These are phyloP conservation scores for Rhagonycha fulva DNA, from an alignment of 2,888 invertebrate genomes.

Conservation along the genomic window DNA sequence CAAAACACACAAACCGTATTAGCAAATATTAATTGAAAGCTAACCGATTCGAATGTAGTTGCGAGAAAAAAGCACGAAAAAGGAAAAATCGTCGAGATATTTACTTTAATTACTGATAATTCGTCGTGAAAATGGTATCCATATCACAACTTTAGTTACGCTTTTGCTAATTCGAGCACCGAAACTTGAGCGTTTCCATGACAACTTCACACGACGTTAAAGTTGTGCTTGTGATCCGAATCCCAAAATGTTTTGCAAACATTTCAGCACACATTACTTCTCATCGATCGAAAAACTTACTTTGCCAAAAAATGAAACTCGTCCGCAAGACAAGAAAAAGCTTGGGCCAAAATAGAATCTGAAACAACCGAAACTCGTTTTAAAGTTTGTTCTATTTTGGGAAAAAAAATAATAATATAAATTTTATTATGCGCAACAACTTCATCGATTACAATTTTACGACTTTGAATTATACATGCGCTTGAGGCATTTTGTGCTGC, in stretches of 20 bases:
- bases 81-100: neutral
- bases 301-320: neutral
- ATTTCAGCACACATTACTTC: neutral
- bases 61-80: neutral
- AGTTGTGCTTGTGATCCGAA: neutral
- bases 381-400: neutral
- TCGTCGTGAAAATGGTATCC: neutral
- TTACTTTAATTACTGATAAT: neutral
- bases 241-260: neutral
- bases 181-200: neutral
- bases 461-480: constrained; percentile 8
- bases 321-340: neutral
- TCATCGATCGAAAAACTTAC: neutral
- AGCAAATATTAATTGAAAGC: neutral
- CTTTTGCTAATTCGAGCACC: neutral
- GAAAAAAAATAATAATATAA: neutral
- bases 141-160: neutral
- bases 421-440: constrained; percentile 9
- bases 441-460: constrained; percentile 11
- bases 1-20: constrained; percentile 6
- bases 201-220: neutral
- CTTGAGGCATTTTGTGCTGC: neutral
- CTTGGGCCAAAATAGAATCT: neutral
- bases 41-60: neutral
- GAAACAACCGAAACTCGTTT: neutral